Percentiles rank a stretch among this genome's conserved stretches.
These are phyloP conservation scores for Dipodomys ordii DNA, from an alignment of 2,113 vertebrate genomes.

Conservation along the genomic window DNA sequence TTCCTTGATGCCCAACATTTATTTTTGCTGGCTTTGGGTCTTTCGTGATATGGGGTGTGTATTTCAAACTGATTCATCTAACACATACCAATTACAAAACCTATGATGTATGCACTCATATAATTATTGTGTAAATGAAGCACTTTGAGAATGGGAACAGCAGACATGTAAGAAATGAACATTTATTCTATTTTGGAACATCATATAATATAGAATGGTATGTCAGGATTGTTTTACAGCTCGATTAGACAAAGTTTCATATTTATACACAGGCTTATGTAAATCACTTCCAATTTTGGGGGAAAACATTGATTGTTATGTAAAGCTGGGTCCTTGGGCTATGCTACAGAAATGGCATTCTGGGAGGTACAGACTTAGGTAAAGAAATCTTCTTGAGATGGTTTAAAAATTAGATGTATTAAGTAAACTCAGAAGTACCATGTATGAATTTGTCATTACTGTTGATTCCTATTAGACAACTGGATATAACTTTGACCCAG, in stretches of 20 bases:
- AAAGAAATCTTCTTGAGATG: background rate
- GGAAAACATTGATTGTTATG: fast-evolving
- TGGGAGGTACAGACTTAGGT: background rate
- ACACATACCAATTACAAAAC: background rate
- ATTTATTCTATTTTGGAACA: background rate
- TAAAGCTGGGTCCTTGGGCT: background rate
- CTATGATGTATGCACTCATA: background rate
- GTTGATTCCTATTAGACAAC: background rate
- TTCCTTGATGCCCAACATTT: background rate
- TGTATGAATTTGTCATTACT: background rate
- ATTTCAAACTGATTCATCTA: background rate
- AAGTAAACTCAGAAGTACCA: background rate
- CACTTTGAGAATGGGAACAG: background rate
- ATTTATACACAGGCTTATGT: background rate
- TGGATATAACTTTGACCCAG: background rate
- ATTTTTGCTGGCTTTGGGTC: background rate
- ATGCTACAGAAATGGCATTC: background rate
- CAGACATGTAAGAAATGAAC: background rate
- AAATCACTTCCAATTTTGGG: background rate
- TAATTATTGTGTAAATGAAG: background rate
- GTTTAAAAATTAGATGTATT: background rate
- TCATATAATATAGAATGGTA: too few relatives aligned
- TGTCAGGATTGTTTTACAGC: background rate
- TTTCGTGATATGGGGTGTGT: background rate
- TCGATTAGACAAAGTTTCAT: background rate